Percentiles rank a stretch among this genome's conserved stretches.
phyloP scores from a whole-genome alignment of 2,113 vertebrate species.

The Vireo altiloquus region DNA sequence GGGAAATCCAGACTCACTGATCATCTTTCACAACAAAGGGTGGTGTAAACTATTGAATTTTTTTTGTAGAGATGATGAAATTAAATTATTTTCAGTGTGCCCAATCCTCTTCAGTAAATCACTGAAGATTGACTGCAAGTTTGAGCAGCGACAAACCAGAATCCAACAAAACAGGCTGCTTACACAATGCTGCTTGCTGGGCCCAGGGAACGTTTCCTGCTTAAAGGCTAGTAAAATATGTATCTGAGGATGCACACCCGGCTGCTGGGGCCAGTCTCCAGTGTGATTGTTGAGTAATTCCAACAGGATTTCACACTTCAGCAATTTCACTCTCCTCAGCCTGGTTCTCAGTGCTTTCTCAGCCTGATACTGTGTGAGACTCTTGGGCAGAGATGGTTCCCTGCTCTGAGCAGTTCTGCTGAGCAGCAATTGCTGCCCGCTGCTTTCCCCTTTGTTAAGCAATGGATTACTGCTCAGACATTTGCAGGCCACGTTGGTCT shows the following conservation, averaged over 20 bases:
- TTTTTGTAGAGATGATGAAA: constrained; percentile 8
- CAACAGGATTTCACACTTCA: constrained; percentile 2
- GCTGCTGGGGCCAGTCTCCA: neutral
- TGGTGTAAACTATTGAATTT: constrained; percentile 30
- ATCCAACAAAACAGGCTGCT: neutral
- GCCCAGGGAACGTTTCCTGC: neutral
- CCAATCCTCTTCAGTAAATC: constrained; percentile 20
- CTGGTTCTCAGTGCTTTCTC: neutral
- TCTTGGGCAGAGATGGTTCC: neutral
- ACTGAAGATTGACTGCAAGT: neutral
- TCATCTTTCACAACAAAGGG: constrained; percentile 13
- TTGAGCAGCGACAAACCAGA: neutral
- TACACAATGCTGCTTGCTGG: neutral
- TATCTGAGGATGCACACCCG: constrained; percentile 4
- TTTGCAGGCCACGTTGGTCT: neutral
- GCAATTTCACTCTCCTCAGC: neutral
- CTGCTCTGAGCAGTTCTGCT: neutral
- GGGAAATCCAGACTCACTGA: constrained; percentile 28
- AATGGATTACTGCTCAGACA: constrained; percentile 20
- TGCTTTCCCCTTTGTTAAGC: constrained; percentile 43
- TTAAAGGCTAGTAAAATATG: neutral
- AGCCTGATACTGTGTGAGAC: neutral
- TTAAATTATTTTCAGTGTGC: constrained; percentile 24
- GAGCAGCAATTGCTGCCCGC: constrained; percentile 2
- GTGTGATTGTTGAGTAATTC: neutral